A percentile compares a stretch with the other conserved stretches of the same genome.
phyloP scores from a whole-genome alignment of 1,140 invertebrate species.

The Chrysomallon squamiferum region DNA sequence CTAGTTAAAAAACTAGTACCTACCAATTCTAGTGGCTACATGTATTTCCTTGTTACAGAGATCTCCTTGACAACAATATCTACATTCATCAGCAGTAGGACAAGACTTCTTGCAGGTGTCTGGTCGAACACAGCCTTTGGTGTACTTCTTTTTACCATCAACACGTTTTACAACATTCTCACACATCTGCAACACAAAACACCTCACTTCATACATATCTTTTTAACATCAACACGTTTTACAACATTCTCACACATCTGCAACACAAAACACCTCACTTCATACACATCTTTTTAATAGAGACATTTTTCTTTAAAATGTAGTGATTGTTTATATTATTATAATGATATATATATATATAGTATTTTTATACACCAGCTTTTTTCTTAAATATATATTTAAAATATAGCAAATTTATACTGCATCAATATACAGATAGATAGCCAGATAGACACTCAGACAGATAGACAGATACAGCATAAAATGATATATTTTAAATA shows the following conservation, averaged over 20 bases:
- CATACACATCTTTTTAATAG: background rate
- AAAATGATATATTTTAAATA: too few species aligned
- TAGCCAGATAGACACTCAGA: too few species aligned
- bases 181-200: background rate
- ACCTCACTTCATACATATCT: background rate
- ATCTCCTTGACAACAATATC: background rate
- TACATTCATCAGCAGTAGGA: background rate
- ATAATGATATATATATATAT: too few species aligned
- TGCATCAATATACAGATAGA: too few species aligned
- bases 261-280: background rate
- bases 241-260: constrained; percentile 4
- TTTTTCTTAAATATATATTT: too few species aligned
- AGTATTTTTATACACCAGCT: too few species aligned
- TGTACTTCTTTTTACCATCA: background rate
- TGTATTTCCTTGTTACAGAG: background rate
- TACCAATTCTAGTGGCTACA: too few species aligned
- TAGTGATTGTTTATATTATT: too few species aligned
- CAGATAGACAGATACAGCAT: too few species aligned
- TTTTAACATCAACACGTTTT: background rate
- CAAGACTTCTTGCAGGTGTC: background rate
- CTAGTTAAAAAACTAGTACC: too few species aligned
- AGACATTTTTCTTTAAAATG: background rate
- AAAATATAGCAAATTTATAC: too few species aligned
- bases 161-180: background rate
- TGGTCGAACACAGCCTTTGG: background rate